Percentiles rank a stretch among this genome's conserved stretches.
phyloP scores from a whole-genome alignment of 2,888 invertebrate species.

The Cephalotes varians region DNA sequence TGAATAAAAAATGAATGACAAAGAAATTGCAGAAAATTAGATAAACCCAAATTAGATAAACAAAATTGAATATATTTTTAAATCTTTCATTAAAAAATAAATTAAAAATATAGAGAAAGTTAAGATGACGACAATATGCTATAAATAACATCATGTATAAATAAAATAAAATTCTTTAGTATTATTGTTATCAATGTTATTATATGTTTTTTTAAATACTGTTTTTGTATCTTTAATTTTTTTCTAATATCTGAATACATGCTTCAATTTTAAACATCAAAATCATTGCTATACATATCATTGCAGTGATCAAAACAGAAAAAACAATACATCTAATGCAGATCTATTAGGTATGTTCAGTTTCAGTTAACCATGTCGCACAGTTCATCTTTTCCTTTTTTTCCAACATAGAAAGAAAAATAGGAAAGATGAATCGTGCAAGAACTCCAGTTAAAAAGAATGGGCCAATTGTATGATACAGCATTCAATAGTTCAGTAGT shows the following conservation, averaged over 20 bases:
- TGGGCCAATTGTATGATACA: too few species aligned
- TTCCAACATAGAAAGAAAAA: too few species aligned
- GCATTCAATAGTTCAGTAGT: background rate
- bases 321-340: background rate
- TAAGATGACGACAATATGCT: background rate
- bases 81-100: background rate
- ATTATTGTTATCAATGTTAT: background rate
- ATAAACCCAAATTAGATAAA: background rate
- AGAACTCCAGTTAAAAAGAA: too few species aligned
- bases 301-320: too few species aligned
- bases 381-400: too few species aligned
- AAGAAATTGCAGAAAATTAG: constrained; percentile 36
- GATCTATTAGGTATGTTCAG: too few species aligned
- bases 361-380: too few species aligned
- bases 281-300: too few species aligned
- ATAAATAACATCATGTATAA: background rate
- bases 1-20: constrained; percentile 19
- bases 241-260: background rate
- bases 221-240: background rate
- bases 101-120: background rate
- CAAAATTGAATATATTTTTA: background rate
- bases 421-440: too few species aligned
- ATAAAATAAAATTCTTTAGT: too few species aligned
- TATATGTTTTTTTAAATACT: background rate
- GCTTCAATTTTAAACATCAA: too few species aligned